Evolutionary conservation across 2,888 invertebrate genomes (phyloP).

Genomic region (Pteria penguin): DNA sequence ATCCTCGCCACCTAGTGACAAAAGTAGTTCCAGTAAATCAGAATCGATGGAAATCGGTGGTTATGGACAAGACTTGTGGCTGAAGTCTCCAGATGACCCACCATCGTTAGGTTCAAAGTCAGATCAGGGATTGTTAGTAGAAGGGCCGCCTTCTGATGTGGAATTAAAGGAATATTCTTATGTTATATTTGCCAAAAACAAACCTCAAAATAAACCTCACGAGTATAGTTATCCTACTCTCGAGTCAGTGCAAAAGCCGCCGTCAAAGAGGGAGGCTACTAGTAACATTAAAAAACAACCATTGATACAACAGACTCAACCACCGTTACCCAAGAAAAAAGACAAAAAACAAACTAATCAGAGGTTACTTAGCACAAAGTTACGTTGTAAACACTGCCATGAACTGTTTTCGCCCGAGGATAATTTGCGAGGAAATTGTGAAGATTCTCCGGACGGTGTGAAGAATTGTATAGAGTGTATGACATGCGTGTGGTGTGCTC

Average conservation of each 20-base stretch:
- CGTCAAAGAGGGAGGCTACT: slow-evolving; percentile 71
- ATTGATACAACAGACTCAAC: slow-evolving; percentile 70
- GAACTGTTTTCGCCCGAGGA: slow-evolving; percentile 87
- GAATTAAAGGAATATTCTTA: slow-evolving; percentile 71
- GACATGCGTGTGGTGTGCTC: slow-evolving; percentile 92
- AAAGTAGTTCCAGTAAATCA: slow-evolving; percentile 61
- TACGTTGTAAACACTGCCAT: slow-evolving; percentile 82
- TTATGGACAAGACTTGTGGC: slow-evolving; percentile 71
- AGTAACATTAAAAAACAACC: slow-evolving; percentile 64
- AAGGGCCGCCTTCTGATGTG: slow-evolving; percentile 57
- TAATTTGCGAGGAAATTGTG: slow-evolving; percentile 89
- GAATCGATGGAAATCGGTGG: slow-evolving; percentile 63
- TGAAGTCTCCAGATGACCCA: slow-evolving; percentile 65
- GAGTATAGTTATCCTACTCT: slow-evolving; percentile 93
- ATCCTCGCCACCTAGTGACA: slow-evolving; percentile 68
- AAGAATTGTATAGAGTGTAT: slow-evolving; percentile 89
- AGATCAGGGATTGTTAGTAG: slow-evolving; percentile 68
- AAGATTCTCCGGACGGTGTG: slow-evolving; percentile 90
- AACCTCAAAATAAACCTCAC: slow-evolving; percentile 81
- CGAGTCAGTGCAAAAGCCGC: slow-evolving; percentile 74
- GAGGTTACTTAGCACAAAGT: slow-evolving; percentile 55
- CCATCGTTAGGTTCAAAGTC: slow-evolving; percentile 69
- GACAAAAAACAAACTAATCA: slow-evolving; percentile 66
- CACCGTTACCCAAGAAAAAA: slow-evolving; percentile 79
- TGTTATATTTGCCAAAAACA: slow-evolving; percentile 71